A percentile compares a stretch with the other conserved stretches of the same genome.
Conservation (phyloP, 2,113 vertebrate species). For the Stictonetta naevosa region DNA sequence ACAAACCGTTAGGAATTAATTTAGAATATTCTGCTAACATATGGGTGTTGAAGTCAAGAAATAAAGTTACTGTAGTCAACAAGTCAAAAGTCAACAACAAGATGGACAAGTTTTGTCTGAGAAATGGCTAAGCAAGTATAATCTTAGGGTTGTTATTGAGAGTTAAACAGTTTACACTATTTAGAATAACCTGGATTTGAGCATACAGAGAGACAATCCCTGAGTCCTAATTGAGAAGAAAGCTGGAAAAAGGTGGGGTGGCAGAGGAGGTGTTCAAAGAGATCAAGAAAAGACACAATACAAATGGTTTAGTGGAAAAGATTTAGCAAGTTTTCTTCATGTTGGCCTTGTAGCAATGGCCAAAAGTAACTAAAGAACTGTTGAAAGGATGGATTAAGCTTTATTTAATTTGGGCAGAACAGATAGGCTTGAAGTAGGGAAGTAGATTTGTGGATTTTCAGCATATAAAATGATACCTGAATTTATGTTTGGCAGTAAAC, state of each 20-base stretch:
- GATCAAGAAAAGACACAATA: neutral
- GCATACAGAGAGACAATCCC: neutral
- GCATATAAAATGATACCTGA: neutral
- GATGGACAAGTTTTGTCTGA: neutral
- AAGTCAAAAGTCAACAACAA: neutral
- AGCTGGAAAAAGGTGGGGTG: neutral
- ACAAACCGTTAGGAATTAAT: neutral
- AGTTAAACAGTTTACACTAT: neutral
- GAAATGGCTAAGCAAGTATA: neutral
- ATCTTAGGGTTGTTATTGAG: neutral
- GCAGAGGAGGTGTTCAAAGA: neutral
- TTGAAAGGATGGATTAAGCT: neutral
- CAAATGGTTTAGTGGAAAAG: neutral
- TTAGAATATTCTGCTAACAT: neutral
- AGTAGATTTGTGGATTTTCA: neutral
- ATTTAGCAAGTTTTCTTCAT: neutral
- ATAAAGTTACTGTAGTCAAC: neutral
- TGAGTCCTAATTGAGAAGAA: neutral
- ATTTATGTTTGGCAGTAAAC: neutral
- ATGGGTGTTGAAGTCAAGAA: neutral
- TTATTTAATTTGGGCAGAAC: neutral
- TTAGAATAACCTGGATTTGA: neutral
- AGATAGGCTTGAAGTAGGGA: neutral
- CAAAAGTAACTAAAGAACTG: neutral
- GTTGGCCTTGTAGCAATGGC: neutral